phyloP scores from a whole-genome alignment of 2,797 vertebrate genomes.

The Dryobates pubescens region DNA sequence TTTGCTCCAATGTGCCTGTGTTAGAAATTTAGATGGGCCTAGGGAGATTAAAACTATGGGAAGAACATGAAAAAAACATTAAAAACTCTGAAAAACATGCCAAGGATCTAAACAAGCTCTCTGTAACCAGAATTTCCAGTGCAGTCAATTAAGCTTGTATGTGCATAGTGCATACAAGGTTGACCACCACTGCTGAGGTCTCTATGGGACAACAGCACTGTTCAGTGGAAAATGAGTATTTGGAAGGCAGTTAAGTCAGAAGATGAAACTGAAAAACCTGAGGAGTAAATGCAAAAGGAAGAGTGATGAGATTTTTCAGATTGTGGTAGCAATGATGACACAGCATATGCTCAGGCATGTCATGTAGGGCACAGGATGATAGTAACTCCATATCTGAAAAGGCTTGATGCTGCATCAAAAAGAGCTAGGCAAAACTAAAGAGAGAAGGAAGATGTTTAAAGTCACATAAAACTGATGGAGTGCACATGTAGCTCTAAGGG shows the following conservation, averaged over 20 bases:
- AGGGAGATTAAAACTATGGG: conserved; percentile 23
- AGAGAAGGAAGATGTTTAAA: neutral
- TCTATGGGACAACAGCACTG: neutral
- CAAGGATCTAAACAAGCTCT: conserved; percentile 1
- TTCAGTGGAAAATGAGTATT: neutral
- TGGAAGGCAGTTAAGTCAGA: neutral
- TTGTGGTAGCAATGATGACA: neutral
- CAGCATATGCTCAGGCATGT: neutral
- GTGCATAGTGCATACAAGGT: neutral
- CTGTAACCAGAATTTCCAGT: conserved; percentile 39
- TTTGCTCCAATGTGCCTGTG: neutral
- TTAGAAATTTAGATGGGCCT: conserved; percentile 23
- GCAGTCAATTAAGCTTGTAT: neutral
- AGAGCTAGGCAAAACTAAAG: neutral
- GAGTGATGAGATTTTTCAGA: neutral
- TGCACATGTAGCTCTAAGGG: neutral
- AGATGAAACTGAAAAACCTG: neutral
- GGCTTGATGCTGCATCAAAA: neutral
- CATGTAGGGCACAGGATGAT: neutral
- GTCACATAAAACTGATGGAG: neutral
- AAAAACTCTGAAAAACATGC: neutral
- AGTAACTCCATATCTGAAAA: neutral
- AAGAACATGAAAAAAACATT: conserved; percentile 22
- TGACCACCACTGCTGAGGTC: neutral
- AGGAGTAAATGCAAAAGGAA: neutral